Base-by-base conservation (phyloP, 2,888 invertebrate species). In the Luffia ferchaultella region DNA sequence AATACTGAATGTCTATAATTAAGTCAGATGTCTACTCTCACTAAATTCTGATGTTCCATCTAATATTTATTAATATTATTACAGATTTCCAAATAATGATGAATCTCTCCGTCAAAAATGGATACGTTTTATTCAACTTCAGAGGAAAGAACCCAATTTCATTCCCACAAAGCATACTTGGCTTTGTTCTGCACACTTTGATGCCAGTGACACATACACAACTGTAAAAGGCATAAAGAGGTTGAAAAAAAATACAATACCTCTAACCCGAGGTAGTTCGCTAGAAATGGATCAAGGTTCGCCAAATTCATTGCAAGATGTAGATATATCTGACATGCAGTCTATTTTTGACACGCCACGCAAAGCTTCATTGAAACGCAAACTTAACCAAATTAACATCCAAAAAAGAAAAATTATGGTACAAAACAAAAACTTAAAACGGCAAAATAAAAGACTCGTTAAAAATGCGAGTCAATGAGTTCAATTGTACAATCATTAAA, bases 361-460 rank as follows among this genome's bases (percentile, higher is more conserved):
- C 46, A n/a, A 49, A 7, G 30, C 3, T 30, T 44, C 40, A 40
- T 42, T 45, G 1, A 40, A 16, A 53, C 40, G 52, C 49, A 42
- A 54, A 49, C 20, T 52, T 48, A 45, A 18, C 16, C 40, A 50
- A 47, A 1, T 12, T 54, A n/a, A 42, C 50, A 52, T 17, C 42
- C 30, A 52, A 53, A 42, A 19, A 54, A 44, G 12, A 2, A 16
- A 20, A 42, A 18, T 44, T 54, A 16, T 20, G 42, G 43, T 49
- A 52, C 20, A 3, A 54, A 30, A 48, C 49, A 43, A 52, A 42
- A n/a, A 50, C 49, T 44, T 18, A 20, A 42, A 12, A 49, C 42
- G 50, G 54, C 40, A 18, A 50, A 16, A 18, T 48, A 12, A 50
- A 45, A 44, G 16, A 46, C n/a, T 47, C 51, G 12, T 41, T 15